A percentile compares a stretch with the other conserved stretches of the same genome.
phyloP scores from a whole-genome alignment of 2,888 invertebrate genomes.

The Hyppa rectilinea region DNA sequence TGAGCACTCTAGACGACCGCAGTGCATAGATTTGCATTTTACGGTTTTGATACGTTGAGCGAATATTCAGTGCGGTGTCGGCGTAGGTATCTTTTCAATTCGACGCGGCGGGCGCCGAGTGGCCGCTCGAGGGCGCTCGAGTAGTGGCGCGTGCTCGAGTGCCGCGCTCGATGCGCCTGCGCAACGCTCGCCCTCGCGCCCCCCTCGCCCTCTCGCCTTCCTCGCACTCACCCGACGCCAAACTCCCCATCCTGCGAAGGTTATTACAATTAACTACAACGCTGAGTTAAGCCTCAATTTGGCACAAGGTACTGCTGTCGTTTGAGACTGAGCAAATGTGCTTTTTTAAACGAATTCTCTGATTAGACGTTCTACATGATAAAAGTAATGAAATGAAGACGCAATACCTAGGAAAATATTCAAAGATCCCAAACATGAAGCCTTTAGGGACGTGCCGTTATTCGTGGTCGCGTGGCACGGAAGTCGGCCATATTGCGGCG shows the following conservation, averaged over 20 bases:
- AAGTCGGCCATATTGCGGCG: constrained; percentile 78
- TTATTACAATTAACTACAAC: constrained; percentile 87
- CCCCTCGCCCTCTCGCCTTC: constrained; percentile 56
- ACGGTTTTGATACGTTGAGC: constrained; percentile 89
- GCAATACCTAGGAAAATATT: constrained; percentile 55
- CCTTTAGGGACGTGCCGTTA: constrained; percentile 68
- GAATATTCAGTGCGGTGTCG: constrained; percentile 89
- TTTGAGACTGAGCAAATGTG: constrained; percentile 57
- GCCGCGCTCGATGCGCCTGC: constrained; percentile 83
- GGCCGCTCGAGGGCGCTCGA: constrained; percentile 85
- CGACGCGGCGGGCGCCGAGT: constrained; percentile 87
- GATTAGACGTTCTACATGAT: constrained; percentile 35
- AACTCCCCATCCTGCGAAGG: constrained; percentile 73
- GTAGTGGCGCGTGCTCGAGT: constrained; percentile 89
- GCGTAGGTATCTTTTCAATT: constrained; percentile 90
- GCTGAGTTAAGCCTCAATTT: constrained; percentile 82
- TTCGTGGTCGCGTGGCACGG: constrained; percentile 71
- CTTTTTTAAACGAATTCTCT: constrained; percentile 44
- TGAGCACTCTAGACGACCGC: constrained; percentile 87
- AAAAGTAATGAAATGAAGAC: constrained; percentile 31
- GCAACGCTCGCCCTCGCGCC: constrained; percentile 72
- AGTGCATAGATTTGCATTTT: constrained; percentile 91
- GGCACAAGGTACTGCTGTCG: constrained; percentile 74
- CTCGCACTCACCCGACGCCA: constrained; percentile 55
- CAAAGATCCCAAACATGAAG: constrained; percentile 68